Evolutionary conservation across 2,113 vertebrate species (phyloP).

Genomic region (Chamaea fasciata): DNA sequence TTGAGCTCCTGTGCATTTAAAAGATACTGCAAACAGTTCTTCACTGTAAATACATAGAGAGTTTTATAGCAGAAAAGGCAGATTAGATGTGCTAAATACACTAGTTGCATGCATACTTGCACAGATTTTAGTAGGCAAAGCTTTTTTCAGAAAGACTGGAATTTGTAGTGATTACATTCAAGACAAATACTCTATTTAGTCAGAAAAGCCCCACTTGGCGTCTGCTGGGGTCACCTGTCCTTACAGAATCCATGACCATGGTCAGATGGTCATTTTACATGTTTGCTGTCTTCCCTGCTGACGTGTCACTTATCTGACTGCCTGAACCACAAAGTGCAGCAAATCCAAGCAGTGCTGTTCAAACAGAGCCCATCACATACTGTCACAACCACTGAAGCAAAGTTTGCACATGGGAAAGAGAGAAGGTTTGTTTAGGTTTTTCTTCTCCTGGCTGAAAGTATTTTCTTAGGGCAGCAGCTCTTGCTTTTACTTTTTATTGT

Average conservation of each 20-base stretch:
- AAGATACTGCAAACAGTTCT: neutral
- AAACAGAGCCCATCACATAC: conserved; percentile 31
- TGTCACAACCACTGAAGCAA: conserved; percentile 42
- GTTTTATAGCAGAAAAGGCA: neutral
- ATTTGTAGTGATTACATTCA: neutral
- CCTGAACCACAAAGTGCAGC: conserved; percentile 23
- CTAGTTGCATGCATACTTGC: neutral
- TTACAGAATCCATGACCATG: neutral
- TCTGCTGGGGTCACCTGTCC: neutral
- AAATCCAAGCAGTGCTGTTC: neutral
- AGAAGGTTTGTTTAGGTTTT: conserved; percentile 2
- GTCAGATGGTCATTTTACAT: neutral
- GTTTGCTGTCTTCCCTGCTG: neutral
- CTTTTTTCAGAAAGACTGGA: neutral
- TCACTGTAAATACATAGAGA: neutral
- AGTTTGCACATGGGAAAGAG: neutral
- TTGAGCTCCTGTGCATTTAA: neutral
- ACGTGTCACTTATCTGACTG: conserved; percentile 16
- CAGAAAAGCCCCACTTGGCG: neutral
- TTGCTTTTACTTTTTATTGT: neutral
- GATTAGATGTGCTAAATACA: neutral
- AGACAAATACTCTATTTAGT: neutral
- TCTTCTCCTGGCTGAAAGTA: neutral
- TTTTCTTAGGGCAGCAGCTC: conserved; percentile 26
- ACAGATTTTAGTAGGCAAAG: neutral